Conservation (phyloP, 1,140 invertebrate species). For the Bursaphelenchus mucronatus region DNA sequence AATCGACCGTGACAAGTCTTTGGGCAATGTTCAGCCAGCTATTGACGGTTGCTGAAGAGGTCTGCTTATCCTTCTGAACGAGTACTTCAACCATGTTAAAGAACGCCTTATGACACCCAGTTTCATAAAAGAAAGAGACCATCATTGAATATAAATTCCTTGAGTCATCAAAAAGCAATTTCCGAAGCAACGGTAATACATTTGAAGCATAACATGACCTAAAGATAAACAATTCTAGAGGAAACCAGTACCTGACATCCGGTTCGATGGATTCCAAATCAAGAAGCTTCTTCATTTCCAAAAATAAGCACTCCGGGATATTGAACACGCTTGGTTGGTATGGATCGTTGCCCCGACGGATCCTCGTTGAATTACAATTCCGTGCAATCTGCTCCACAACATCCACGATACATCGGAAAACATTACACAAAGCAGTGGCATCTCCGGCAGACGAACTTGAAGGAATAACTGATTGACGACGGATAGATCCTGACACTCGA, state of each 20-base stretch:
- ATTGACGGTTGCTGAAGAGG: not conserved
- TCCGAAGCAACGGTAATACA: slow-evolving; percentile 31
- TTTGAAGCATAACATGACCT: slow-evolving; percentile 33
- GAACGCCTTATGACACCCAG: slow-evolving; percentile 39
- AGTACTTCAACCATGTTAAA: slow-evolving; percentile 27
- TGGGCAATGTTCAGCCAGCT: slow-evolving; percentile 3
- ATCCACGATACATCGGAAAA: no score
- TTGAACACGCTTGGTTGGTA: slow-evolving; percentile 5
- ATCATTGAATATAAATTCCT: slow-evolving; percentile 16
- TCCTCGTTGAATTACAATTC: no score
- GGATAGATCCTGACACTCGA: no score
- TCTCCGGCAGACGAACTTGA: no score
- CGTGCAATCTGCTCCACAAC: no score
- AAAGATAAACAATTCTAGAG: not conserved
- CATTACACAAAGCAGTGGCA: no score
- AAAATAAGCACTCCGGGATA: slow-evolving; percentile 25
- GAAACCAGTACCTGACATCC: slow-evolving; percentile 20
- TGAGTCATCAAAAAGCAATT: slow-evolving; percentile 36
- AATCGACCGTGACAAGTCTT: slow-evolving; percentile 7
- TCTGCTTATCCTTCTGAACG: not conserved
- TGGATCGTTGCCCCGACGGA: no score
- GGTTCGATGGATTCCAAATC: slow-evolving; percentile 6
- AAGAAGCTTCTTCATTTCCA: slow-evolving; percentile 25
- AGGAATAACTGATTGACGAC: no score
- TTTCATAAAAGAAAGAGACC: slow-evolving; percentile 41